Evolutionary conservation across 2,797 vertebrate genomes (phyloP).

Genomic region (Galaxias olidus): DNA sequence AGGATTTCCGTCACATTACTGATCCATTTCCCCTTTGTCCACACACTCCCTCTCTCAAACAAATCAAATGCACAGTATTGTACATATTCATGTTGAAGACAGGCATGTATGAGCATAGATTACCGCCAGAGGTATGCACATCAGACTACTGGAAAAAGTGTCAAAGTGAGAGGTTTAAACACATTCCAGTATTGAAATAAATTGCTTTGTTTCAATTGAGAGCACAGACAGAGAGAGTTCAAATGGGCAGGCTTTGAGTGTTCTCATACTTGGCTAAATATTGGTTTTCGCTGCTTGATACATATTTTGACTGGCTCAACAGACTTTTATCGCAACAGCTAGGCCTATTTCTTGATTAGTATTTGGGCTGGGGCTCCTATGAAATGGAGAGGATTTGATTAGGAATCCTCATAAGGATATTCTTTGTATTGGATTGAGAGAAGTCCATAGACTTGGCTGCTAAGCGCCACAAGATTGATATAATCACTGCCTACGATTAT

Average conservation of each 20-base stretch:
- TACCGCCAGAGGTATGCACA: conserved; percentile 2
- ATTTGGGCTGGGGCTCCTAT: not conserved
- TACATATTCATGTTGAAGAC: not conserved
- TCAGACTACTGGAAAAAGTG: not conserved
- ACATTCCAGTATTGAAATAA: conserved; percentile 13
- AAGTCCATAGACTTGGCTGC: not conserved
- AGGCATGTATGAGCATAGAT: conserved; percentile 15
- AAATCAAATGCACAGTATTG: not conserved
- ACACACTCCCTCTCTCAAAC: not conserved
- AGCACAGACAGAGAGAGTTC: conserved; percentile 11
- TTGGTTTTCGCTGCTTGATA: conserved; percentile 16
- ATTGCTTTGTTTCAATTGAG: conserved; percentile 6
- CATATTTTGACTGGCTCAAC: conserved; percentile 8
- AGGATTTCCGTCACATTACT: not conserved
- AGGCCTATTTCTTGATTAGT: conserved; percentile 19
- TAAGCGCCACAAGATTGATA: too few relatives aligned
- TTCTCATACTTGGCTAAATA: not conserved
- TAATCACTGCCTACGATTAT: not conserved
- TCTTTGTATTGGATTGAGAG: not conserved
- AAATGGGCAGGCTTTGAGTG: conserved; percentile 1
- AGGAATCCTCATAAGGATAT: too few relatives aligned
- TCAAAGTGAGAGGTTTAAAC: conserved; percentile 7
- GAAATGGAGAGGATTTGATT: conserved; percentile 8
- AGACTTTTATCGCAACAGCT: conserved; percentile 5
- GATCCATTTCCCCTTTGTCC: conserved; percentile 12